These are phyloP conservation scores for Zoanthus sociatus DNA, from an alignment of 92 coral and sea anemone genomes.

Conservation along the genomic window DNA sequence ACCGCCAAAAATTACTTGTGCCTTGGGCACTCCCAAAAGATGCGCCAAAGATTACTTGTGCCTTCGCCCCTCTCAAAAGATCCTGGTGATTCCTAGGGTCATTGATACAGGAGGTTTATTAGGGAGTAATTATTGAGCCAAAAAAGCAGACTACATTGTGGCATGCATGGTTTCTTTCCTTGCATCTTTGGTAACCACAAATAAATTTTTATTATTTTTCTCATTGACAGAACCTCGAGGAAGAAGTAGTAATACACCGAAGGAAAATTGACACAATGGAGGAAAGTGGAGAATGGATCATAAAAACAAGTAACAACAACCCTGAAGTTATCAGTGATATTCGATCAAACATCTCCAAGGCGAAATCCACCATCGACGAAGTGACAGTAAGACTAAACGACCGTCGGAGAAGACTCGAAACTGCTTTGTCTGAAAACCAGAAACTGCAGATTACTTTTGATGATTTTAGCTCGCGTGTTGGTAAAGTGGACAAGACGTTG, in stretches of 20 bases:
- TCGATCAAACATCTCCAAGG: slow-evolving; percentile 79
- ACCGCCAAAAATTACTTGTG: no score
- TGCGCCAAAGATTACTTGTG: no score
- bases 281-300: slow-evolving; percentile 98
- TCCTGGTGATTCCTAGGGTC: no score
- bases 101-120: no score
- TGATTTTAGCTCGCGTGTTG: slow-evolving; percentile 86
- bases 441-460: slow-evolving; percentile 84
- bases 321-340: slow-evolving; percentile 91
- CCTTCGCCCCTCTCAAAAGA: no score
- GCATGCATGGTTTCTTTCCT: no score
- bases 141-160: no score
- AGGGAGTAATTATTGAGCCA: no score
- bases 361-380: slow-evolving; percentile 81
- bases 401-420: slow-evolving; percentile 88
- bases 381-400: slow-evolving; percentile 83
- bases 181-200: not conserved
- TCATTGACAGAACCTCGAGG: slow-evolving; percentile 80
- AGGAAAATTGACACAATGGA: slow-evolving; percentile 94
- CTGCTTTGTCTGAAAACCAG: slow-evolving; percentile 88
- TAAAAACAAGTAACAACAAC: slow-evolving; percentile 83
- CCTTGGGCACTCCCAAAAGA: no score
- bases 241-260: slow-evolving; percentile 88
- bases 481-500: slow-evolving; percentile 84
- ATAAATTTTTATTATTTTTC: not conserved